Conservation (phyloP, 2,888 invertebrate genomes). For the Platerodrilus igneus region DNA sequence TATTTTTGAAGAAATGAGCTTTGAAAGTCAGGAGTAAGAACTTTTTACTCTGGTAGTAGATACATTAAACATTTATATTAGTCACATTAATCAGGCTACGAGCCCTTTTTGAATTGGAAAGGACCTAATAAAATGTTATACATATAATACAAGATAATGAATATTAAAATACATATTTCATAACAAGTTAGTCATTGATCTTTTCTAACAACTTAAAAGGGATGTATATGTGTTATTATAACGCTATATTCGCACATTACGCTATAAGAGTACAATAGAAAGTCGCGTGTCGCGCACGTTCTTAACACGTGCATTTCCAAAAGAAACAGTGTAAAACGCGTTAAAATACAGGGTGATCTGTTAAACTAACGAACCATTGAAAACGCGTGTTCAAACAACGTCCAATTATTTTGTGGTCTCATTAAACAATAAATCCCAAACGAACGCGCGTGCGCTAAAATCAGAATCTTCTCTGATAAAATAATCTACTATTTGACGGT, state of each 20-base stretch:
- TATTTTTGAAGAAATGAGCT: too few species aligned
- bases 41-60: too few species aligned
- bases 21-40: too few species aligned
- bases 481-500: constrained; percentile 21
- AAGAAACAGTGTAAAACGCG: constrained; percentile 34
- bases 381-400: constrained; percentile 44
- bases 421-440: constrained; percentile 40
- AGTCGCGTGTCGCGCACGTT: constrained; percentile 31
- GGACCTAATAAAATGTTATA: constrained; percentile 12
- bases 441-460: constrained; percentile 14
- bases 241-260: constrained; percentile 33
- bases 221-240: constrained; percentile 36
- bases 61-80: too few species aligned
- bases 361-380: constrained; percentile 44
- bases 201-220: constrained; percentile 28
- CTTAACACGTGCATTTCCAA: constrained; percentile 33
- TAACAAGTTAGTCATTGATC: constrained; percentile 30
- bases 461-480: constrained; percentile 16
- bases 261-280: constrained; percentile 31
- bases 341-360: constrained; percentile 37
- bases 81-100: too few species aligned
- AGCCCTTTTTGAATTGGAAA: too few species aligned
- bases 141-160: constrained; percentile 27
- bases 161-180: constrained; percentile 38
- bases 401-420: constrained; percentile 48